Percentiles rank a stretch among this genome's conserved stretches.
Conservation (phyloP, 92 coral and sea anemone genomes). For the Palythoa heliodiscus region DNA sequence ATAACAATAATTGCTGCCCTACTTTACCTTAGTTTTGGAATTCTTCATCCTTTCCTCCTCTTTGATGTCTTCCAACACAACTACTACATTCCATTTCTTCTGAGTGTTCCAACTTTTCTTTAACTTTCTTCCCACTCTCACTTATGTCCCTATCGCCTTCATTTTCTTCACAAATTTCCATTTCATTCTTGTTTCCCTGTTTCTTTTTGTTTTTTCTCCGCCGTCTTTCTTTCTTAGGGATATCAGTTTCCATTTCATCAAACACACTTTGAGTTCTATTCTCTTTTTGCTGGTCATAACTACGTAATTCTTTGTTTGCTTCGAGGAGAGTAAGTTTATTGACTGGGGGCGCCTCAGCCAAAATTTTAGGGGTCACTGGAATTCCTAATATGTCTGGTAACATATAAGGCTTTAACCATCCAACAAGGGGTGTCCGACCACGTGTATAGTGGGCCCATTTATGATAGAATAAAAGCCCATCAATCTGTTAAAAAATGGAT, state of each 20-base stretch:
- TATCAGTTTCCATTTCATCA: constrained; percentile 61
- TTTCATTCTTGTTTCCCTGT: constrained; percentile 33
- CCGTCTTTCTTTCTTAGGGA: constrained; percentile 25
- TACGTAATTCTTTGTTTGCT: constrained; percentile 73
- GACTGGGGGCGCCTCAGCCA: constrained; percentile 72
- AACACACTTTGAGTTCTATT: constrained; percentile 21
- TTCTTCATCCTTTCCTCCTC: constrained; percentile 16
- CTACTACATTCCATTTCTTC: constrained; percentile 34
- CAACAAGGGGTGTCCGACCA: constrained; percentile 94
- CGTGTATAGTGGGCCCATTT: constrained; percentile 87
- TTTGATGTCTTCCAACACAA: constrained; percentile 5
- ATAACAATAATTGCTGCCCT: neutral
- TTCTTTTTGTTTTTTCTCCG: constrained; percentile 39
- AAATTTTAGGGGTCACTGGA: constrained; percentile 65
- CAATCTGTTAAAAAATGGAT: constrained; percentile 59
- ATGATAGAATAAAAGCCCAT: constrained; percentile 93
- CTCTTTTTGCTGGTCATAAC: constrained; percentile 54
- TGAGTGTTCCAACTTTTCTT: neutral
- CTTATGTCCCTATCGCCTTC: neutral
- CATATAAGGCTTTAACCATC: constrained; percentile 93
- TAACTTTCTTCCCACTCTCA: neutral
- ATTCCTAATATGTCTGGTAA: constrained; percentile 80
- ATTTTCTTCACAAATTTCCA: constrained; percentile 19
- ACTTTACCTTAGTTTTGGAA: constrained; percentile 6
- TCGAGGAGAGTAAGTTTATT: constrained; percentile 75